Base-by-base conservation (phyloP, 1,140 invertebrate species). In the Sitobion miscanthi region DNA sequence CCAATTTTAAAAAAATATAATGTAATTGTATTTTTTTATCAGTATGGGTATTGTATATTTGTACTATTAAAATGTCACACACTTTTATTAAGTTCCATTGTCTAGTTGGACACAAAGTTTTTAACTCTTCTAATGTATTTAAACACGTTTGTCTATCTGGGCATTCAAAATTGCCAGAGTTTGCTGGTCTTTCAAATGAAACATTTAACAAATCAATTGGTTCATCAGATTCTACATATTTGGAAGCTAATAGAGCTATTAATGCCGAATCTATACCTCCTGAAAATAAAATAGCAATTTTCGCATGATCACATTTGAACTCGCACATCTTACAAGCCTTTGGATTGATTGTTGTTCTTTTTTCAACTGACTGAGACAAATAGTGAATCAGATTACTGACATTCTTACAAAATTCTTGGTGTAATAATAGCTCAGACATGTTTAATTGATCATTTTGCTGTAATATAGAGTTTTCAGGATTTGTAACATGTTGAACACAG, bases 161-260 rank as follows among this genome's bases (percentile, higher is more conserved):
- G 17, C 98, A 97, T 94, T 97, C 95, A 95, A 95, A 94, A 77
- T 90, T 94, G 57, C 94, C 85, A 21, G n/a, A 90, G 83, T 38
- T 62, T 42, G 14, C 6, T 82, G 86, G 86, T 90, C 89, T 96
- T 95, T 97, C 96, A 96, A 99, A 99, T n/a, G 98, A 98, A 52
- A 99, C 98, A 96, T 99, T 99, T 38, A 99, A 96, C n/a, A 99
- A 96, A 95, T 99, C 99, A 94, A 99, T 98, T 62, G 97, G 96
- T 95, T 98, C 97, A 77, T 96, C 94, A 94, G 94, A 94, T 8
- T 97, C 95, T 45, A 98, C 95, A 96, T 96, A 97, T 96, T 97
- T 96, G 95, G 99, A 96, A 38, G 97, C 96, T 49, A 99, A 95
- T 57, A 97, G 96, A 57, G 99, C 97, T 94, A 99, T 95, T 94